These are phyloP conservation scores for Ctenomys sociabilis DNA, from an alignment of 2,113 vertebrate species.

Conservation along the genomic window DNA sequence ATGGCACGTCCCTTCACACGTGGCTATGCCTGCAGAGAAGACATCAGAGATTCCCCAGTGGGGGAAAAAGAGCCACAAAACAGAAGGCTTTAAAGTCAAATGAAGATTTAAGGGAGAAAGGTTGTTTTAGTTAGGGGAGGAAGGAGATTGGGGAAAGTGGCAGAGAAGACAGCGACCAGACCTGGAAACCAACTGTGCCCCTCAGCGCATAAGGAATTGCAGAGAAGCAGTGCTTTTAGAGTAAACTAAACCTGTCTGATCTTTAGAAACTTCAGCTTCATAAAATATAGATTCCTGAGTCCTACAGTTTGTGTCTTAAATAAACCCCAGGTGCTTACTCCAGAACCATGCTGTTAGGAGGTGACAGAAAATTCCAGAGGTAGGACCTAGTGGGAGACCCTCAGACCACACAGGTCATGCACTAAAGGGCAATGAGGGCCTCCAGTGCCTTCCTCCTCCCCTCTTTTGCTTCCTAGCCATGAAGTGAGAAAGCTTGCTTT, in stretches of 20 bases:
- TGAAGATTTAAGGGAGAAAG: slow-evolving; percentile 55
- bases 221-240: neutral
- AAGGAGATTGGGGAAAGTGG: neutral
- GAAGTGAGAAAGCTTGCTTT: neutral
- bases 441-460: neutral
- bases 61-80: slow-evolving; percentile 58
- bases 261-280: neutral
- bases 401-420: neutral
- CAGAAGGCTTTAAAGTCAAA: slow-evolving; percentile 68
- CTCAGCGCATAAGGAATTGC: neutral
- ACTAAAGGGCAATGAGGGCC: no score
- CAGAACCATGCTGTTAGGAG: neutral
- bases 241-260: neutral
- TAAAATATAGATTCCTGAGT: neutral
- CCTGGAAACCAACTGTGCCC: neutral
- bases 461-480: neutral
- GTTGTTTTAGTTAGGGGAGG: slow-evolving; percentile 2
- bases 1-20: slow-evolving; percentile 75
- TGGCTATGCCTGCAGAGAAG: slow-evolving; percentile 71
- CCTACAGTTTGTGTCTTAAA: neutral
- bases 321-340: neutral
- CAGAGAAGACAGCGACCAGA: neutral
- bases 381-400: neutral
- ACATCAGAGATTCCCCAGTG: slow-evolving; percentile 70
- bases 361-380: neutral